Evolutionary conservation across 2,888 invertebrate species (phyloP), one percentile per base, ranked within the genome.

Genomic region (Synanthedon myopaeformis): DNA sequence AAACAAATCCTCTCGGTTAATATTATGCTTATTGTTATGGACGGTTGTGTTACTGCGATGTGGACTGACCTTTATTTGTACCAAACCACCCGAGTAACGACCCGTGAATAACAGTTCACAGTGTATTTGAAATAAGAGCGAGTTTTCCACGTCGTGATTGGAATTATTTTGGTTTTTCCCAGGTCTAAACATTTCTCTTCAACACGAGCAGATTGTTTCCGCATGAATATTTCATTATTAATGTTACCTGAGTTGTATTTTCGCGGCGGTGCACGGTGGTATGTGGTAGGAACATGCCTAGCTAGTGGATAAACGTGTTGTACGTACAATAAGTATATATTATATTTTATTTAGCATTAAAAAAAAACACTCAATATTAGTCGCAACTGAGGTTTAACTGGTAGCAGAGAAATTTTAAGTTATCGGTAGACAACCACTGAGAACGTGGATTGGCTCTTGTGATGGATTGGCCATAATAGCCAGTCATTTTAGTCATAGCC

Each of bases 1-100:
- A 4, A 45, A 74, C 75, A 73, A 74, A 77, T 72, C 75, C 68
- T 58, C 59, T 63, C 61, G 67, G 67, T 72, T 75, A 67, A 69
- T 71, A 76, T 78, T 74, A 77, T 75, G 71, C 74, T 72, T 73
- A 75, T 76, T 74, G 74, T 72, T 75, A 76, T 72, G 70, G 70
- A 63, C 17, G 60, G 60, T 64, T 67, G 62, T 61, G 66, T 71
- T 65, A 59, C 65, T 55, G 60, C 60, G 58, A 61, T 64, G 60
- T 58, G 66, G 59, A 56, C 60, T 56, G 49, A 54, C 60, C 64
- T 65, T 66, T 66, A 68, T 71, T 69, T 67, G 65, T 66, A 64
- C 60, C 57, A 55, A 56, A 52, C 42, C 51, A 55, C 53, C 52
- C 23, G 58, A 62, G 59, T 52, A 55, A 62, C 66, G 19, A 19